Evolutionary conservation across 2,113 vertebrate genomes (phyloP), one percentile per base, ranked within the genome.

Genomic region (Zosterops lateralis): DNA sequence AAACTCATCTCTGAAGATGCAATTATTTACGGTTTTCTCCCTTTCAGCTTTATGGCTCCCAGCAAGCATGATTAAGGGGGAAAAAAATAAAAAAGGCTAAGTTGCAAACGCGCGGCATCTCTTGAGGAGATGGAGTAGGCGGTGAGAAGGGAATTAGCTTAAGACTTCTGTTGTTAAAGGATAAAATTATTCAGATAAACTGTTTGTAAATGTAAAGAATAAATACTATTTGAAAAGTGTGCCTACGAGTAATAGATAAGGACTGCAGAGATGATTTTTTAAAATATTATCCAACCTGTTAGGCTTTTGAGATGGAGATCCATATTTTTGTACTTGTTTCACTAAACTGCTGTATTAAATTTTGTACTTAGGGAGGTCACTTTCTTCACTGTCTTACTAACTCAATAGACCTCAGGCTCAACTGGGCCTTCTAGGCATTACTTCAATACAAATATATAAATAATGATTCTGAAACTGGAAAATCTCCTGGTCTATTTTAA

Each of bases 71-170:
- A 95, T 95, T 91, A 95, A 74, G 57, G 44, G 28, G 9, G 28
- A n/a, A 58, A 84, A 81, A 44, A 77, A 84, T 65, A 74, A 76
- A 77, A 77, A 67, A 90, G 20, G 38, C 67, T 80, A 64, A 90
- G 67, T 64, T 90, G 88, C 76, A 92, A 90, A 84, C 1, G 17
- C 24, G 8, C 0, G 3, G 73, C 75, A 68, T 80, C 91, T 90
- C 87, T 90, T 0, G 17, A 94, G 91, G 87, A 91, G 73, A 81
- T 60, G 54, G 84, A 79, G 93, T 95, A 62, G 91, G 83, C 4
- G 36, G 88, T 90, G 90, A 87, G 96, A 93, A 95, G 58, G 83
- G 83, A 96, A 95, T 90, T 84, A 90, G 75, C 72, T 92, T 80
- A 53, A 95, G 89, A 71, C 62, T 93, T 84, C 80, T 84, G 77